Evolutionary conservation across 1,140 invertebrate genomes (phyloP).

Genomic region (Rhagoletis pomonella): DNA sequence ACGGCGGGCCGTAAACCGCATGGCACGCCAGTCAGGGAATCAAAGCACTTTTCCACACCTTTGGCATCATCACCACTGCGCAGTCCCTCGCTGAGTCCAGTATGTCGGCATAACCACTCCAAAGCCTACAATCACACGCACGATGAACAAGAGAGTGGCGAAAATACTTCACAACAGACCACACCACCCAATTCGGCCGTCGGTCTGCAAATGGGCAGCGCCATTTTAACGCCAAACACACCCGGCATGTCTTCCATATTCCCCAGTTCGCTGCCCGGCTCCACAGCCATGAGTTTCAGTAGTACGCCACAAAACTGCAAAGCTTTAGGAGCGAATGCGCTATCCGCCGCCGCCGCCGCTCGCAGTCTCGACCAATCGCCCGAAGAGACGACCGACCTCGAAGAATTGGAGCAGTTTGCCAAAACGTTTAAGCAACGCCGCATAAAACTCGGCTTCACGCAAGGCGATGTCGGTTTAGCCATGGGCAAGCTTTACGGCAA

Average conservation of each 20-base stretch:
- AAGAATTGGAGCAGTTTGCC: slow-evolving; percentile 97
- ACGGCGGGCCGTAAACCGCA: background rate
- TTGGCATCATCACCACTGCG: slow-evolving; percentile 74
- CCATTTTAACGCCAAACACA: slow-evolving; percentile 77
- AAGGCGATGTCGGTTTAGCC: slow-evolving; percentile 98
- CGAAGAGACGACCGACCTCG: slow-evolving; percentile 95
- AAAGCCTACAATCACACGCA: slow-evolving; percentile 51
- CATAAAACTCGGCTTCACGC: slow-evolving; percentile 98
- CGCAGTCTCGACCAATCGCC: slow-evolving; percentile 84
- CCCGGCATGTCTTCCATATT: slow-evolving; percentile 73
- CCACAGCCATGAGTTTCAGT: slow-evolving; percentile 48
- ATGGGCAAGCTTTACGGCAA: slow-evolving; percentile 99
- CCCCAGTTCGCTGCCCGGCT: slow-evolving; percentile 47
- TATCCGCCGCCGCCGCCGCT: slow-evolving; percentile 73
- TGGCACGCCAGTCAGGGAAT: background rate
- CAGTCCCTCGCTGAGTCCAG: slow-evolving; percentile 76
- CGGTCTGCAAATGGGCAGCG: slow-evolving; percentile 66
- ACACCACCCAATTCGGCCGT: slow-evolving; percentile 72
- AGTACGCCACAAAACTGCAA: slow-evolving; percentile 64
- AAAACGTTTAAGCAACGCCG: slow-evolving; percentile 97
- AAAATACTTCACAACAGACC: slow-evolving; percentile 70
- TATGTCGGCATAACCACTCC: slow-evolving; percentile 58
- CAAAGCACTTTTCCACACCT: slow-evolving; percentile 68
- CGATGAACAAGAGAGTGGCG: slow-evolving; percentile 63
- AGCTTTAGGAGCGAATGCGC: slow-evolving; percentile 71